phyloP scores from a whole-genome alignment of 2,113 vertebrate genomes.

The Sylvilagus bachmani region DNA sequence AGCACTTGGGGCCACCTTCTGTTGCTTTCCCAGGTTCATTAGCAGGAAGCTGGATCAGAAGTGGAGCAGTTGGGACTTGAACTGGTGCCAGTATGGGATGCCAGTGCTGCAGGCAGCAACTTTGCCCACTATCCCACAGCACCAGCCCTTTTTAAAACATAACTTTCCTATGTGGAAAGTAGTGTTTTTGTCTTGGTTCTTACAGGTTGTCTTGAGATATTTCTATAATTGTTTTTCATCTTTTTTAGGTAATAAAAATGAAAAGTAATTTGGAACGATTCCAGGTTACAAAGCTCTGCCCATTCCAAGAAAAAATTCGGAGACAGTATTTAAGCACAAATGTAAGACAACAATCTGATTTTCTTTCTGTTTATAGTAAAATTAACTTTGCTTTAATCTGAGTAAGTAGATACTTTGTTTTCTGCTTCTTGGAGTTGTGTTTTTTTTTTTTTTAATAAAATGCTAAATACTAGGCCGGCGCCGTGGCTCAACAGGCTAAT shows the following conservation, averaged over 20 bases:
- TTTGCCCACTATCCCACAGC: too few species aligned
- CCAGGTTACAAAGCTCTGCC: conserved; percentile 96
- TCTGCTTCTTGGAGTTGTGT: background rate
- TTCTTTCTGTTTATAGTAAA: conserved; percentile 29
- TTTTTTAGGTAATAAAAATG: conserved; percentile 96
- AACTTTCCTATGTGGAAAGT: background rate
- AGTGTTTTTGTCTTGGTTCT: background rate
- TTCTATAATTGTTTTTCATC: conserved; percentile 68
- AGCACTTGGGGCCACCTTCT: too few species aligned
- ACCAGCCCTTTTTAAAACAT: too few species aligned
- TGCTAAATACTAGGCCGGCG: background rate
- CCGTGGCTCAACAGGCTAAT: too few species aligned
- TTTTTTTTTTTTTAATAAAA: background rate
- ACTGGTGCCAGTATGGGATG: too few species aligned
- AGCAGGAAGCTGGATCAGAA: too few species aligned
- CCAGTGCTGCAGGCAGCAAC: too few species aligned
- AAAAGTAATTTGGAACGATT: conserved; percentile 97
- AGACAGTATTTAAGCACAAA: conserved; percentile 98
- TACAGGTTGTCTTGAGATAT: background rate
- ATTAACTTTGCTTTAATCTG: conserved; percentile 46
- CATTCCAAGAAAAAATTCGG: conserved; percentile 98
- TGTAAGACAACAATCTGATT: conserved; percentile 88
- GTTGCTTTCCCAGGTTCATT: too few species aligned
- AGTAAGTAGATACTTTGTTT: background rate
- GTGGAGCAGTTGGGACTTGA: too few species aligned